Percentiles rank a stretch among this genome's conserved stretches.
These are phyloP conservation scores for Cervus canadensis DNA, from an alignment of 2,113 vertebrate species.

Conservation along the genomic window DNA sequence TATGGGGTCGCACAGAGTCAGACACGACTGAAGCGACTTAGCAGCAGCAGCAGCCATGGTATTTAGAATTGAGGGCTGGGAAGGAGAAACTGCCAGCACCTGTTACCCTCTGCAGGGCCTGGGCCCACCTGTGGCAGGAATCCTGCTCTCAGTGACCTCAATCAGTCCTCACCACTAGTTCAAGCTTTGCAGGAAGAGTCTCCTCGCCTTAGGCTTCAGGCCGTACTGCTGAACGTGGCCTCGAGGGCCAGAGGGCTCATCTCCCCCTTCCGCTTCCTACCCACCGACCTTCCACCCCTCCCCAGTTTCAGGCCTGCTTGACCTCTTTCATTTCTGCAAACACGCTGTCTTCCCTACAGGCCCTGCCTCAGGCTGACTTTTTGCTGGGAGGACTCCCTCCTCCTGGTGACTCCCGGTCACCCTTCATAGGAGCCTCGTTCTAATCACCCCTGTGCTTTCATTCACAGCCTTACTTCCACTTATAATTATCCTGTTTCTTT, in stretches of 20 bases:
- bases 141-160: not conserved
- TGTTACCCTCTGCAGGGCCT: not conserved
- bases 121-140: not conserved
- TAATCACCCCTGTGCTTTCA: not conserved
- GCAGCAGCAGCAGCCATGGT: not conserved
- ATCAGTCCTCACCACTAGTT: not conserved
- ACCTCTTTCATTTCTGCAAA: not conserved
- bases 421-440: not conserved
- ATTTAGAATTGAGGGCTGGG: not conserved
- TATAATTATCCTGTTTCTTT: not conserved
- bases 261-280: not conserved
- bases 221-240: not conserved
- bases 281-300: rapidly evolving
- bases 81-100: not conserved
- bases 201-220: not conserved
- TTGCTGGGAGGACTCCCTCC: not conserved
- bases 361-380: not conserved
- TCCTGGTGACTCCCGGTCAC: not conserved
- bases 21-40: too few relatives aligned
- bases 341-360: not conserved
- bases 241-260: not conserved
- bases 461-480: not conserved
- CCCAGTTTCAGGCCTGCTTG: too few relatives aligned
- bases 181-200: not conserved
- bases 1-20: too few relatives aligned